Base-by-base conservation (phyloP, 2,797 vertebrate genomes). In the Betta splendens region DNA sequence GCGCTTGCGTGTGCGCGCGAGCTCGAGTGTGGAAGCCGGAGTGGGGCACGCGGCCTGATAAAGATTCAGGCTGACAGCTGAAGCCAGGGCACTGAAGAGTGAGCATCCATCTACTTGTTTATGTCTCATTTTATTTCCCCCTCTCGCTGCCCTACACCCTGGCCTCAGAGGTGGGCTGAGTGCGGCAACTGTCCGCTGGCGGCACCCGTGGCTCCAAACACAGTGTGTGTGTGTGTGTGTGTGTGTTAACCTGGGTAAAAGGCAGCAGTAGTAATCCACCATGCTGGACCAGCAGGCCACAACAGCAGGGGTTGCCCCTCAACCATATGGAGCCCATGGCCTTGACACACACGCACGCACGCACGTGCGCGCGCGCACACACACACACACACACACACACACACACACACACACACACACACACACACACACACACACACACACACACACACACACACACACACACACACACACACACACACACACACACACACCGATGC, bases 91-190 rank as follows among this genome's bases (percentile, higher is more conserved):
- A 89, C 89, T 90, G 89, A 87, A 83, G 87, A 92, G 85, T 92
- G 89, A 92, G 90, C 91, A 91, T 91, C 87, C 83, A 84, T 84
- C 84, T 79, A 73, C 81, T 83, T 87, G 84, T 86, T 89, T 85
- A 79, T 83, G 77, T 88, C 88, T 83, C 84, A 72, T 82, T 80
- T 81, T 77, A 79, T 80, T 66, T 78, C 20, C 64, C 58, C 56
- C 56, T 46, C 55, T 44, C 59, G 66, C 54, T 47, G 58, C 40
- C 51, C 58, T 54, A 32, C 71, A 58, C 69, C 25, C 58, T 57
- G 56, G 74, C 59, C 64, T 64, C 63, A 44, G 70, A 71, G 66
- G 56, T 40, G 44, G 68, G 70, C 47, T 53, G 65, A 74, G 58
- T 57, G 68, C 71, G 69, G 75, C 71, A 65, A 68, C 72, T 72